phyloP scores from a whole-genome alignment of 2,113 vertebrate genomes.

The Urocynchramus pylzowi region DNA sequence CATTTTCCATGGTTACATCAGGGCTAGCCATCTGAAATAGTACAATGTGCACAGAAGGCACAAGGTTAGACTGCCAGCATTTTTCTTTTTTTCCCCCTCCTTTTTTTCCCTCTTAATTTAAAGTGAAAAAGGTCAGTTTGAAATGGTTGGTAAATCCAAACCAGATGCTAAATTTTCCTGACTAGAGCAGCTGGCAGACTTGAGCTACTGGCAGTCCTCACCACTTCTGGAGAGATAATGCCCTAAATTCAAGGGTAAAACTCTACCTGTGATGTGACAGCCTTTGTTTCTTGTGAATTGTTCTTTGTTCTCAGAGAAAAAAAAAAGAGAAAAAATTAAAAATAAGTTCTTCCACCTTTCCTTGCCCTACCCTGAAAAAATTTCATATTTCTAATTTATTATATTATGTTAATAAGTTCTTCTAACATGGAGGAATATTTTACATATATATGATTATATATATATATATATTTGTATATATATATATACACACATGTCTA shows the following conservation, averaged over 20 bases:
- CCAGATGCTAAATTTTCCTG: not conserved
- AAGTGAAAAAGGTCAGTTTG: not conserved
- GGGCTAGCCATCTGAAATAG: not conserved
- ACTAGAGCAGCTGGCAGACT: not conserved
- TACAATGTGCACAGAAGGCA: not conserved
- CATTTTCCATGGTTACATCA: not conserved
- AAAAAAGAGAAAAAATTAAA: not conserved
- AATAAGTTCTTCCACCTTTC: not conserved
- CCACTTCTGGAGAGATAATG: not conserved
- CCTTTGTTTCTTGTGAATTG: not conserved
- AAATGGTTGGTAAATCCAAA: not conserved
- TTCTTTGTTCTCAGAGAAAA: not conserved
- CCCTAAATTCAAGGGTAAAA: not conserved
- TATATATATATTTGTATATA: not conserved
- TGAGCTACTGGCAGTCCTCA: not conserved
- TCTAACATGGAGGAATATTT: not conserved
- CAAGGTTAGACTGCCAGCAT: not conserved
- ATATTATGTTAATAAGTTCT: not conserved
- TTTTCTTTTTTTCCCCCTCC: not conserved
- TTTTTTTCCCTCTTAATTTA: not conserved
- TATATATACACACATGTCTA: too few species aligned
- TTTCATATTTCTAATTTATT: not conserved
- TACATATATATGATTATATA: too few species aligned
- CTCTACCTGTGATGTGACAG: not conserved
- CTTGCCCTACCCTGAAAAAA: not conserved